These are phyloP conservation scores for Nesometra sesokonis DNA, from an alignment of 35 echinoderm and acorn worm species.

Conservation along the genomic window DNA sequence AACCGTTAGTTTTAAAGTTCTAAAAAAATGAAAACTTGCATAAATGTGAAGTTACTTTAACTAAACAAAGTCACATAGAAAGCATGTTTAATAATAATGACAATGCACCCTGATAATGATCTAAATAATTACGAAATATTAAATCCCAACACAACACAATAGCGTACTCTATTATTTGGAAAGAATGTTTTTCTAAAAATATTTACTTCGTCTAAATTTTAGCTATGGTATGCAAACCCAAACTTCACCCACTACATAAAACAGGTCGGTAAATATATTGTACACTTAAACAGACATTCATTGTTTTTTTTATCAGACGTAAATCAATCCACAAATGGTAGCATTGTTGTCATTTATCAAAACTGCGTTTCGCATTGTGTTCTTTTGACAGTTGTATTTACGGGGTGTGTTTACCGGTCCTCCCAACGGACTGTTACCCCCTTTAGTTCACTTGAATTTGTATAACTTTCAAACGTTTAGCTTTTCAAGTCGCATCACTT, in stretches of 20 bases:
- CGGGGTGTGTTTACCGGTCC: neutral
- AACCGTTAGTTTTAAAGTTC: no score
- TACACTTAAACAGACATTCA: neutral
- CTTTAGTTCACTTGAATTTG: neutral
- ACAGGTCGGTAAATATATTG: neutral
- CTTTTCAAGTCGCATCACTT: neutral
- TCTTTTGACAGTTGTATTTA: neutral
- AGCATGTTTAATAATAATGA: no score
- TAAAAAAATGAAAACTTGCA: no score
- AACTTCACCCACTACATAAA: neutral
- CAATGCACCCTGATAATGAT: no score
- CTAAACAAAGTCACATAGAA: no score
- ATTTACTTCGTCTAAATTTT: no score
- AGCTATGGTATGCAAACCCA: neutral
- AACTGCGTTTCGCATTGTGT: neutral
- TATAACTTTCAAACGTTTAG: neutral
- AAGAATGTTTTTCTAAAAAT: no score
- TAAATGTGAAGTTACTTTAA: no score
- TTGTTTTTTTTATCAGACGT: neutral
- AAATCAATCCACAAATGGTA: neutral
- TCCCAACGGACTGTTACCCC: neutral
- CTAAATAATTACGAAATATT: no score
- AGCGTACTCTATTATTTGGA: no score
- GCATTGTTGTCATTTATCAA: neutral
- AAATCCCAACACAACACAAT: no score